Base-by-base conservation (phyloP, 2,888 invertebrate species). In the Euspilapteryx auroguttella region DNA sequence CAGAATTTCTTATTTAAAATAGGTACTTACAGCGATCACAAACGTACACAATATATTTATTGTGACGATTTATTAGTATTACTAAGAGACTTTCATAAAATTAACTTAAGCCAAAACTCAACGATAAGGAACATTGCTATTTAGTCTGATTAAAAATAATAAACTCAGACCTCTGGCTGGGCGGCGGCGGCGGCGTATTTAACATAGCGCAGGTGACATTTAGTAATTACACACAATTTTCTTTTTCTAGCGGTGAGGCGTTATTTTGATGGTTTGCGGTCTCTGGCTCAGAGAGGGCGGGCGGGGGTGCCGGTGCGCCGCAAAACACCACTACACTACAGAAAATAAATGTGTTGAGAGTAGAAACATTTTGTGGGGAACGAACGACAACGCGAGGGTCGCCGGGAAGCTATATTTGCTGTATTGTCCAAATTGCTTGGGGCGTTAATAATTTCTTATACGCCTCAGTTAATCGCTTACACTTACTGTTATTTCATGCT, bases 391-490 rank as follows among this genome's bases (percentile, higher is more conserved):
- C 36, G 34, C n/a, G 41, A 41, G 47, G 47, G 52, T 47, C 40
- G 45, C 40, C 37, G 38, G 37, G 44, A 48, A 50, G 47, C 55
- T 50, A 47, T n/a, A n/a, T 42, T 48, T 44, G 34, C 38, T 47
- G 49, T 50, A 56, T 57, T 59, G 59, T 62, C 47, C 47, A 54
- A 61, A 57, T 56, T 55, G 61, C 54, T 55, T 47, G 51, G 47
- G 51, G 56, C 54, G 55, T 58, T 55, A 47, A 55, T 59, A 63
- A 63, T 58, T 58, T 52, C 48, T 51, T 50, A 48, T 54, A 53
- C 48, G 56, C 53, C 46, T 52, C 53, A 45, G 44, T 51, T 48
- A 47, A 42, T 46, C 42, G 42, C 48, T 47, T 44, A 50, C 42
- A 42, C 48, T 47, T 44, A 50, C 48, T 45, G 47, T 53, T 55